A percentile compares a stretch with the other conserved stretches of the same genome.
Conservation (phyloP, 2,797 vertebrate genomes). For the Coregonus sp. region DNA sequence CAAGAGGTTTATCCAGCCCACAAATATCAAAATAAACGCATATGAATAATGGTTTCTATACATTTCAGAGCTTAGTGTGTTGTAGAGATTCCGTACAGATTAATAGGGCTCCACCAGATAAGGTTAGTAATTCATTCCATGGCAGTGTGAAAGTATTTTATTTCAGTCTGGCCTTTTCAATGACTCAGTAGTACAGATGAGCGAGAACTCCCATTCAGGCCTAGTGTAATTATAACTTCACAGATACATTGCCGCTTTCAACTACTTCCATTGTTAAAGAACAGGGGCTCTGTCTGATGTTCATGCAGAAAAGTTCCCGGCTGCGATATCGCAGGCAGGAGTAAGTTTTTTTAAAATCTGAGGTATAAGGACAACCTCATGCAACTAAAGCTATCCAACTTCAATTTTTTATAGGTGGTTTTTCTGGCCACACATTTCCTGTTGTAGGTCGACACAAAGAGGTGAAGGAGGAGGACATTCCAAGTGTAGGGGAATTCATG, state of each 20-base stretch:
- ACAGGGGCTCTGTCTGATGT: constrained; percentile 14
- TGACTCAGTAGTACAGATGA: constrained; percentile 40
- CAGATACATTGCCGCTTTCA: constrained; percentile 11
- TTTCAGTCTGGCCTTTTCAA: constrained; percentile 33
- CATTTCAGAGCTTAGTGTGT: background rate
- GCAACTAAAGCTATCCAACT: constrained; percentile 4
- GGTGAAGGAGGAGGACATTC: constrained; percentile 24
- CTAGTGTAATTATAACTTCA: constrained; percentile 25
- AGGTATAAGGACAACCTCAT: background rate
- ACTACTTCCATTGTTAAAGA: background rate
- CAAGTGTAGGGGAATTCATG: constrained; percentile 35
- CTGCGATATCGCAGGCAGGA: no score
- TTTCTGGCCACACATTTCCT: constrained; percentile 28
- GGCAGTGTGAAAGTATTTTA: constrained; percentile 20
- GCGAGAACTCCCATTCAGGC: constrained; percentile 24
- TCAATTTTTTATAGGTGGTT: constrained; percentile 11
- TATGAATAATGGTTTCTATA: background rate
- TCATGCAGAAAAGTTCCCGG: background rate
- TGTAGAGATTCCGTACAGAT: background rate
- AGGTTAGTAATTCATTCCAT: constrained; percentile 28
- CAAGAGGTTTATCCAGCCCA: background rate
- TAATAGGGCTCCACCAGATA: background rate
- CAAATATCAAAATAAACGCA: background rate
- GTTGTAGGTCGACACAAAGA: constrained; percentile 28
- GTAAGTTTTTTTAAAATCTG: background rate